Evolutionary conservation across 2,113 vertebrate genomes (phyloP).

Genomic region (Ptyas mucosa): DNA sequence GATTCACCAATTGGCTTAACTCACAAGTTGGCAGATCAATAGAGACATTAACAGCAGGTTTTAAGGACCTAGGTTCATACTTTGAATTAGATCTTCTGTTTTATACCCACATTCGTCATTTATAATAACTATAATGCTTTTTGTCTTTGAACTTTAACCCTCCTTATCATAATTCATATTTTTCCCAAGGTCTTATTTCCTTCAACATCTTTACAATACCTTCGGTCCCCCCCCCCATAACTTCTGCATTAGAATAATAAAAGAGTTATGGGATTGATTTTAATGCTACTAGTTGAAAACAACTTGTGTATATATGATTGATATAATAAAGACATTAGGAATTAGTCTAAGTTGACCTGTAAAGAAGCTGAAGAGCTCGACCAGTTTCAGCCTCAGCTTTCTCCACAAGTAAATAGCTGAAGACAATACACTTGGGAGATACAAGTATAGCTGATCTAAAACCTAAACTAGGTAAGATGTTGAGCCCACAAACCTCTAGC

Average conservation of each 20-base stretch:
- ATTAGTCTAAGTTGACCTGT: background rate
- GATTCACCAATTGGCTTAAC: background rate
- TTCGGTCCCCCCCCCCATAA: background rate
- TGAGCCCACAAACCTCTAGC: background rate
- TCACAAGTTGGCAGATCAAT: background rate
- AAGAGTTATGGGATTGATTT: background rate
- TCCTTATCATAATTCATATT: background rate
- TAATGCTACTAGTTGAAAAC: background rate
- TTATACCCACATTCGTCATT: background rate
- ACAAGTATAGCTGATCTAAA: background rate
- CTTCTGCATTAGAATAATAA: background rate
- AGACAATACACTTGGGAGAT: background rate
- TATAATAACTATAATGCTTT: background rate
- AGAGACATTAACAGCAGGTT: background rate
- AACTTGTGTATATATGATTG: background rate
- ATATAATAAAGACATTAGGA: background rate
- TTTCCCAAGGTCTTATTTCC: background rate
- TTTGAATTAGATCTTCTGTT: background rate
- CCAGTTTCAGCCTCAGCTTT: background rate
- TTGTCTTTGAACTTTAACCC: background rate
- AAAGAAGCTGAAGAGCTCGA: background rate
- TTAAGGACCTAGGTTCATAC: background rate
- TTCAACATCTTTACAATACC: too few relatives aligned
- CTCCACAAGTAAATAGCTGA: background rate
- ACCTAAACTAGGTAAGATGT: background rate